phyloP scores from a whole-genome alignment of 1,140 invertebrate species.

The Penaeus vannamei region DNA sequence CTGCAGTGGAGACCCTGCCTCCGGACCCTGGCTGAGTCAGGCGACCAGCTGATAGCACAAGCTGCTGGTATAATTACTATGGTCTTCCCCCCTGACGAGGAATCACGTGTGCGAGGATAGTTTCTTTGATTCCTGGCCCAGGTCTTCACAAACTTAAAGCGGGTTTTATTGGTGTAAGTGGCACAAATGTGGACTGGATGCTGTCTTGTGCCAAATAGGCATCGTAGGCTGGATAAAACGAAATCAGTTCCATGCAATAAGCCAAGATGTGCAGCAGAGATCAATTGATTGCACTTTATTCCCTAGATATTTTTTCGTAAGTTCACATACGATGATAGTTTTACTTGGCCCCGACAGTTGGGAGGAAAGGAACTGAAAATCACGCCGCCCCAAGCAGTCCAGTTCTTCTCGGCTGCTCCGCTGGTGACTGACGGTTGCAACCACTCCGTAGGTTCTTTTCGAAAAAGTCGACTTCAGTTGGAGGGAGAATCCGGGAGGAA shows the following conservation, averaged over 20 bases:
- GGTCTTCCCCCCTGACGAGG: slow-evolving; percentile 64
- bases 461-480: too few relatives aligned
- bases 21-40: slow-evolving; percentile 55
- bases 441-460: too few relatives aligned
- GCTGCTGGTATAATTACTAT: slow-evolving; percentile 63
- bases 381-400: too few relatives aligned
- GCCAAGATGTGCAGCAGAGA: too few relatives aligned
- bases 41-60: slow-evolving; percentile 59
- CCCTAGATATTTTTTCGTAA: too few relatives aligned
- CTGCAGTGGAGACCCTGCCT: slow-evolving; percentile 43
- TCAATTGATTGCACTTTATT: too few relatives aligned
- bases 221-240: slow-evolving; percentile 23
- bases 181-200: slow-evolving; percentile 62
- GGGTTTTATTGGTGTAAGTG: slow-evolving; percentile 63
- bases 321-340: too few relatives aligned
- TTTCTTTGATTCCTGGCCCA: slow-evolving; percentile 63
- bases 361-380: too few relatives aligned
- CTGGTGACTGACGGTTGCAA: too few relatives aligned
- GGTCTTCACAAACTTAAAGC: slow-evolving; percentile 64
- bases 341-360: too few relatives aligned
- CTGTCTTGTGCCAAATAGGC: slow-evolving; percentile 47
- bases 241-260: neutral
- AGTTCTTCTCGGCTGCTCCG: too few relatives aligned
- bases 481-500: too few relatives aligned
- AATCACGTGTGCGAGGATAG: slow-evolving; percentile 60